Conservation (phyloP, 2,797 vertebrate species). For the Acipenser oxyrinchus region DNA sequence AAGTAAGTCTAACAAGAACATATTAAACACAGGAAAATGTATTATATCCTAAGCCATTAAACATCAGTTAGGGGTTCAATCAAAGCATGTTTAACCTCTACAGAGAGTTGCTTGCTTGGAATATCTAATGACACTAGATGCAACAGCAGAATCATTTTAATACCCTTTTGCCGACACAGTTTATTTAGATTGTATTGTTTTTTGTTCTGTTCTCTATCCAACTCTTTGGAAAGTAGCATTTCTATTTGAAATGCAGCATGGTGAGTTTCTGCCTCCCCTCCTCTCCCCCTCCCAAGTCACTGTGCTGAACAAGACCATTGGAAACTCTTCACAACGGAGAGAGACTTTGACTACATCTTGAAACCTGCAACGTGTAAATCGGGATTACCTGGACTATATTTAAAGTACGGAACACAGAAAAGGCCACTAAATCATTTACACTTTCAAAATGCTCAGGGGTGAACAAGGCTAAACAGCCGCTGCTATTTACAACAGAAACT, state of each 20-base stretch:
- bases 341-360: slow-evolving; percentile 39
- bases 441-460: slow-evolving; percentile 16
- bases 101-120: slow-evolving; percentile 47
- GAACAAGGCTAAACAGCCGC: slow-evolving; percentile 14
- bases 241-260: slow-evolving; percentile 21
- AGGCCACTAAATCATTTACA: slow-evolving; percentile 29
- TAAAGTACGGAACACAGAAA: slow-evolving; percentile 26
- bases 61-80: slow-evolving; percentile 67
- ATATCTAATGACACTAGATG: slow-evolving; percentile 45
- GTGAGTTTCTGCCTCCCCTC: slow-evolving; percentile 17
- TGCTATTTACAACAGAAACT: no score
- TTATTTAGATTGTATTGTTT: background rate
- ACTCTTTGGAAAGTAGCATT: background rate
- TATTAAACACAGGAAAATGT: slow-evolving; percentile 66
- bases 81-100: slow-evolving; percentile 47
- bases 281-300: slow-evolving; percentile 28
- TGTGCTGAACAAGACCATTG: slow-evolving; percentile 35
- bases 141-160: no score
- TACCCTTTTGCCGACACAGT: background rate
- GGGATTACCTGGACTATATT: slow-evolving; percentile 37
- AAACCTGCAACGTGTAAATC: slow-evolving; percentile 14
- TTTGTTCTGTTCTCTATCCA: background rate
- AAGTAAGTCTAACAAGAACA: slow-evolving; percentile 60
- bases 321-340: slow-evolving; percentile 25
- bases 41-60: slow-evolving; percentile 61